Conservation (phyloP, 53 echinoderm and acorn worm species). For the Echinometra lucunter region DNA sequence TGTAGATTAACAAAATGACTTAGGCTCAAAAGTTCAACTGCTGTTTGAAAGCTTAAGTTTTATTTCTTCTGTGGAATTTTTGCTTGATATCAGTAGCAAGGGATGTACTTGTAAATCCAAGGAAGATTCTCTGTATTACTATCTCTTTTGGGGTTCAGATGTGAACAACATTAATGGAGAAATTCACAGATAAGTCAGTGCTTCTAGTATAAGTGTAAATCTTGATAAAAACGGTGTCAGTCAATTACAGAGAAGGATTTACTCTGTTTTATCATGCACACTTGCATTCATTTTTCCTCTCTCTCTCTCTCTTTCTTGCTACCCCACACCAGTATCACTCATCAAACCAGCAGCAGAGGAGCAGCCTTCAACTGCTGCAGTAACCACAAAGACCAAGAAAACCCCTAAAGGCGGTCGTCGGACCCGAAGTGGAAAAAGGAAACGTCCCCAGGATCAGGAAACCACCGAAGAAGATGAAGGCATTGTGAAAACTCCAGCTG, state of each 20-base stretch:
- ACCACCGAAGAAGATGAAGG: constrained; percentile 22
- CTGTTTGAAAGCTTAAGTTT: not conserved
- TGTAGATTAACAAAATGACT: too few species aligned
- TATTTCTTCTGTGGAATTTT: not conserved
- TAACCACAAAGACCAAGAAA: not conserved
- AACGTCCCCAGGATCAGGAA: not conserved
- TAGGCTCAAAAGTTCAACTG: too few species aligned
- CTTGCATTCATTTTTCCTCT: not conserved
- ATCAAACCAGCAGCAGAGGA: not conserved
- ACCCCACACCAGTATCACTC: not conserved
- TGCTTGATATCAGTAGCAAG: not conserved
- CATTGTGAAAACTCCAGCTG: not conserved
- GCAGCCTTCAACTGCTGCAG: constrained; percentile 21
- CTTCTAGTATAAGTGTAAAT: too few species aligned
- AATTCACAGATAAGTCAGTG: too few species aligned
- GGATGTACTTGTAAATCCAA: too few species aligned
- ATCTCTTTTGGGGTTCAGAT: too few species aligned
- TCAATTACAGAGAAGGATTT: too few species aligned
- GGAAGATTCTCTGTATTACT: too few species aligned
- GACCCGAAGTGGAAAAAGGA: constrained; percentile 3
- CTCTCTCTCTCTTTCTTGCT: not conserved
- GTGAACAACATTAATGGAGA: too few species aligned
- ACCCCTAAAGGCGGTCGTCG: constrained; percentile 32
- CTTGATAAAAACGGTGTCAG: too few species aligned
- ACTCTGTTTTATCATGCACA: not conserved